Evolutionary conservation across 1,140 invertebrate genomes (phyloP).

Genomic region (Calosoma granatense): DNA sequence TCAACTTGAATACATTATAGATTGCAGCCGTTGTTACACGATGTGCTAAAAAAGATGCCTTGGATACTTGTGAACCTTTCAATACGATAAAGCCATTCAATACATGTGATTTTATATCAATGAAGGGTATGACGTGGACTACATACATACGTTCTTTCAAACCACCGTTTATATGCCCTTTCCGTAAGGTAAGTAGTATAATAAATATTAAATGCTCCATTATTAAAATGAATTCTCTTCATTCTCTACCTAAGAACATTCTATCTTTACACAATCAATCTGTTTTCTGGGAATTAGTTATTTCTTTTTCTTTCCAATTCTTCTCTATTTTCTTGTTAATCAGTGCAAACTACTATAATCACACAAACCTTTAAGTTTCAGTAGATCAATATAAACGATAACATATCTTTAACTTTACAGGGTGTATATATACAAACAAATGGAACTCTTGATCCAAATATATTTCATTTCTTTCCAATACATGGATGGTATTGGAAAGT

Average conservation of each 20-base stretch:
- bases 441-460: slow-evolving; percentile 15
- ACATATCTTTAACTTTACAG: too few species aligned
- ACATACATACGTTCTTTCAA: slow-evolving; percentile 8
- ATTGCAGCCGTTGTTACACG: slow-evolving; percentile 1
- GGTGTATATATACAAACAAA: slow-evolving; percentile 12
- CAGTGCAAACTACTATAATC: too few species aligned
- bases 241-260: too few species aligned
- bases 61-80: slow-evolving; percentile 17
- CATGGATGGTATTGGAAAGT: slow-evolving; percentile 16
- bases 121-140: slow-evolving; percentile 10
- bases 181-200: slow-evolving; percentile 13
- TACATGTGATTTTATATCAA: slow-evolving; percentile 5
- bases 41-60: slow-evolving; percentile 13
- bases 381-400: too few species aligned
- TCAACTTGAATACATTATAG: too few species aligned
- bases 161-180: slow-evolving; percentile 11
- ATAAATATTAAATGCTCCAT: too few species aligned
- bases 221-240: too few species aligned
- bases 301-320: too few species aligned
- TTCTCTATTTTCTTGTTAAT: too few species aligned
- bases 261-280: too few species aligned
- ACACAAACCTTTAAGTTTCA: too few species aligned
- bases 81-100: slow-evolving; percentile 8
- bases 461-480: slow-evolving; percentile 10
- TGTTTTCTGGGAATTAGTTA: too few species aligned